Evolutionary conservation across 2,888 invertebrate genomes (phyloP).

Genomic region (Orgyia antiqua): DNA sequence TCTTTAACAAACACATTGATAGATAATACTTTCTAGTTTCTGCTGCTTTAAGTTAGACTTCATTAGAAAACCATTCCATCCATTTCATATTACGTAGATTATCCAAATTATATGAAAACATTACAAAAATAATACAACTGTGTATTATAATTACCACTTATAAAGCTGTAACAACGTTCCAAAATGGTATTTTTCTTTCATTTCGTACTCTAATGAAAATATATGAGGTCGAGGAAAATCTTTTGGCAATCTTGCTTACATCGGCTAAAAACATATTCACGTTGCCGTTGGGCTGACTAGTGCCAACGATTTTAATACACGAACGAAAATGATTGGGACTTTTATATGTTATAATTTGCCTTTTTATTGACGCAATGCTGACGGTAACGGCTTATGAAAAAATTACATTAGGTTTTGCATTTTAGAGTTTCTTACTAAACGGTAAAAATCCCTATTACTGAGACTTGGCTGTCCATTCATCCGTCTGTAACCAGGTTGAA

Average conservation of each 20-base stretch:
- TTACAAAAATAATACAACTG: constrained; percentile 41
- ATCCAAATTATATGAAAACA: too few relatives aligned
- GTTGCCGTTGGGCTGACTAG: constrained; percentile 22
- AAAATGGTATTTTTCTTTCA: constrained; percentile 29
- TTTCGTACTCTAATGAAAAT: constrained; percentile 45
- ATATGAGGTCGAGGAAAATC: constrained; percentile 39
- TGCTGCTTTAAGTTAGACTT: too few relatives aligned
- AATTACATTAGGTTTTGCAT: constrained; percentile 1
- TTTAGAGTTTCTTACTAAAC: too few relatives aligned
- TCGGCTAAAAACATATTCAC: constrained; percentile 22
- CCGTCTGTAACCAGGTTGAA: too few relatives aligned
- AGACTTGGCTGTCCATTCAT: too few relatives aligned
- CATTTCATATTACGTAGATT: too few relatives aligned
- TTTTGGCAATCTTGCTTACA: constrained; percentile 42
- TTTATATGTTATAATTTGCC: constrained; percentile 17
- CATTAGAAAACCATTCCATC: too few relatives aligned
- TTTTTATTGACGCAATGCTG: constrained; percentile 20
- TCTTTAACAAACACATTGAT: too few relatives aligned
- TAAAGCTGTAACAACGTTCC: constrained; percentile 22
- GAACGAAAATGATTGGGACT: constrained; percentile 14
- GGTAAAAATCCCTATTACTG: too few relatives aligned
- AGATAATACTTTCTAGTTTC: too few relatives aligned
- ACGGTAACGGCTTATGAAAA: constrained; percentile 10
- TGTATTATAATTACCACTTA: constrained; percentile 43
- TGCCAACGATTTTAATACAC: constrained; percentile 26